Evolutionary conservation across 2,888 invertebrate genomes (phyloP), one percentile per base, ranked within the genome.

Genomic region (Dilophus febrilis): DNA sequence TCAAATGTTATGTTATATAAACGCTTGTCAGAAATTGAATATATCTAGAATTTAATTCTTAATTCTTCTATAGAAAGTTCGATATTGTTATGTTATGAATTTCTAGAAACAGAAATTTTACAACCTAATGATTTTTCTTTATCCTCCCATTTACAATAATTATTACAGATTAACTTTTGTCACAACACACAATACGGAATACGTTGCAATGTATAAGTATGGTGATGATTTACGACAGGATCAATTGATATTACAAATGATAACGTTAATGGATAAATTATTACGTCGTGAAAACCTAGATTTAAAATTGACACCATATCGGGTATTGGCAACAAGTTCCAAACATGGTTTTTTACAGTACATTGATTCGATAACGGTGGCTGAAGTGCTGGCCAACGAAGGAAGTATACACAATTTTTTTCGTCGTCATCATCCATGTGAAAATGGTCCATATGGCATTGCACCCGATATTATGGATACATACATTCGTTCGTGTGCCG

Each of bases 181-280:
- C 12, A 88, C 87, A 0, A 75, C 77, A 0, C 37, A 19, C 8
- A 79, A 80, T 30, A 71, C 73, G 28, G 84, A 88, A 53, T 98
- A 95, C 60, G 83, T 87, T 13, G 86, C 94, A 0, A 95, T 98
- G 45, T 97, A 97, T 60, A 98, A 98, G 59, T 81, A 92, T 51
- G 98, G 98, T 2, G 98, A 98, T 61, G 97, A 98, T 58, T 64
- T 98, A 38, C 70, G 98, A 3, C 97, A 98, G 64, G 97, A 98
- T 65, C 97, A 98, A 60, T 69, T 98, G 2, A 88, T 98, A 44
- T 65, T 98, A 35, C 97, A 98, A 66, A 97, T 97, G 71, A 95
- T 99, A 31, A 88, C 91, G 0, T 65, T 99, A 12, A 98, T 99
- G 94, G 98, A 99, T 59, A 90, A 91, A 59, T 61, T 98, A 40